Evolutionary conservation across 1,140 invertebrate genomes (phyloP), one percentile per base, ranked within the genome.

Genomic region (Palaemon carinicauda): DNA sequence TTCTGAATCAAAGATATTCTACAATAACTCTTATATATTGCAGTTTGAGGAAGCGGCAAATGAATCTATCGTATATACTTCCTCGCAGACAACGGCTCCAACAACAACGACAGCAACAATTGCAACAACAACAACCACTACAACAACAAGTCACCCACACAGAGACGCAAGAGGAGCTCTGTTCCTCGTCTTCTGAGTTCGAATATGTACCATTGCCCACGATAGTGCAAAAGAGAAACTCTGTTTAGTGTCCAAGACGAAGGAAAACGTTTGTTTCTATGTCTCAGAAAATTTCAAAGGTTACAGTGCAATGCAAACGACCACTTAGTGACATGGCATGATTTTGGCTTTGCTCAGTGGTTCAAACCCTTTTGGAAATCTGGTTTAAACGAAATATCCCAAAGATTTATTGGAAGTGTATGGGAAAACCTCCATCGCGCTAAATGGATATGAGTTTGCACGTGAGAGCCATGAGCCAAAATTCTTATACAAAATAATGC

Each of bases 101-200:
- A 53, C 82, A 77, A 52, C 71, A 77, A 53, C 82, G 60, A 51
- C 54, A 86, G 27, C 84, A 86, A 78, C 84, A 80, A 27, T 3
- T 80, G 24, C 84, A 80, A 69, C 77, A 41, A 51, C 53, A 86
- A 19, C 75, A 21, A 60, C 73, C 71, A 53, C 65, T 73, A 53
- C 65, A 69, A 14, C 65, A 69, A 7, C 77, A 86, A 27, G 84
- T 86, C 53, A 73, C 78, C 41, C 84, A 86, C 84, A 80, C 84
- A 21, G 78, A 80, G 77, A 86, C 84, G 5, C 84, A 86, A 50
- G 84, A 86, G 65, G 84, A 86, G 31, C 74, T 86, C 21, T 86
- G 84, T 21, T 86, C 84, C 51, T 54, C 84, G 12, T 86, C 84
- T 1, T 86, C 60, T 5, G 75, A 80, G 41, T 73, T 33, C 31